These are phyloP conservation scores for Corythoichthys haematopterus DNA, from an alignment of 2,113 vertebrate species.

Conservation along the genomic window DNA sequence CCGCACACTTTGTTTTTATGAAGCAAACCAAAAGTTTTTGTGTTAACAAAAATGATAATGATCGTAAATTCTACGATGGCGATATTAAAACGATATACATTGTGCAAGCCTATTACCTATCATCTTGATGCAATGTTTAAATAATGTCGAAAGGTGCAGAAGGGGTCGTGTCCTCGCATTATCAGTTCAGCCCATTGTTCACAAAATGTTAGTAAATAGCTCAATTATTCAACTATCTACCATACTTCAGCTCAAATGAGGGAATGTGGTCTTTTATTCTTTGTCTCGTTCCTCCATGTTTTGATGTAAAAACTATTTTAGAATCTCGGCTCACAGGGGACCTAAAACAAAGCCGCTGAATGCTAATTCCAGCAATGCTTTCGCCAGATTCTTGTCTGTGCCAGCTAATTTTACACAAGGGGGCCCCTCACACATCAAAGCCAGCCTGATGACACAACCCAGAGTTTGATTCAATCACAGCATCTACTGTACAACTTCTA, in stretches of 20 bases:
- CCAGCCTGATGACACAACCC: conserved; percentile 23
- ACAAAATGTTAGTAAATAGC: not conserved
- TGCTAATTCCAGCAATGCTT: conserved; percentile 52
- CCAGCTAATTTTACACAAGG: conserved; percentile 53
- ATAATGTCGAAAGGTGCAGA: not conserved
- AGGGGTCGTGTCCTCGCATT: not conserved
- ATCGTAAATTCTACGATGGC: no score
- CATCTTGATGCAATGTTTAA: no score
- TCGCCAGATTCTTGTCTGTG: conserved; percentile 40
- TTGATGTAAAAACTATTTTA: conserved; percentile 47
- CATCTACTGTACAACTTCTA: conserved; percentile 18
- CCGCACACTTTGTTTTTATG: no score
- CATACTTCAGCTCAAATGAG: conserved; percentile 23
- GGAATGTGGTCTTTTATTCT: conserved; percentile 9
- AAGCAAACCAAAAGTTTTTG: no score
- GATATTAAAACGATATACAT: no score
- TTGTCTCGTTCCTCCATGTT: conserved; percentile 22
- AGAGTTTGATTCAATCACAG: conserved; percentile 29
- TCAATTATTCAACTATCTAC: conserved; percentile 1
- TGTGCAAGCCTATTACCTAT: no score
- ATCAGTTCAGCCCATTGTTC: not conserved
- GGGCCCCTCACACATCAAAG: conserved; percentile 34
- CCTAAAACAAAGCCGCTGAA: conserved; percentile 41
- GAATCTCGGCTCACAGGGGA: conserved; percentile 50
- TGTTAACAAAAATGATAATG: no score